phyloP scores from a whole-genome alignment of 2,113 vertebrate genomes.

The Hippocampus zosterae region DNA sequence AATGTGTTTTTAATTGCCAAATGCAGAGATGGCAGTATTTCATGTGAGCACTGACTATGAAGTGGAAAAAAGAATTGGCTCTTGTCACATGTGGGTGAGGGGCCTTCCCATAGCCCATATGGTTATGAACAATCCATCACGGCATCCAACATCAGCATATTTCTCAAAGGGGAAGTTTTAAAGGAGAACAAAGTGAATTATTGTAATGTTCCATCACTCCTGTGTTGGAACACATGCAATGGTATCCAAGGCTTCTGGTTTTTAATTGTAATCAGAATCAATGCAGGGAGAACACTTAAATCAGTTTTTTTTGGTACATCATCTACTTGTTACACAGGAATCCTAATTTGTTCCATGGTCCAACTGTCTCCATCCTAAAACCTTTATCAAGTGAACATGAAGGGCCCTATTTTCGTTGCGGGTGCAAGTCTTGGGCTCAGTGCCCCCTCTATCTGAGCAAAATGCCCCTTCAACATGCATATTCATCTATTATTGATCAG shows the following conservation, averaged over 20 bases:
- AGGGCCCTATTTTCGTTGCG: too few relatives aligned
- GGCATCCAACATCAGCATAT: conserved; percentile 36
- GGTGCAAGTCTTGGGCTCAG: too few relatives aligned
- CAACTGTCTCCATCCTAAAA: neutral
- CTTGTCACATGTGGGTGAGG: conserved; percentile 36
- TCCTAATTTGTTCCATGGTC: neutral
- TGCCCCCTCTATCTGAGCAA: too few relatives aligned
- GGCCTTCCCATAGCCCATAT: conserved; percentile 46
- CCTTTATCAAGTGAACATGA: neutral
- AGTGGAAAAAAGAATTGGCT: conserved; percentile 27
- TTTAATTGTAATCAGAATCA: neutral
- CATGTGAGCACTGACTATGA: conserved; percentile 37
- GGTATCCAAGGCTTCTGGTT: neutral
- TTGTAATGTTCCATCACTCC: neutral
- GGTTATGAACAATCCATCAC: conserved; percentile 31
- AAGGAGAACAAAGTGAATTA: neutral
- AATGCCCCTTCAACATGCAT: too few relatives aligned
- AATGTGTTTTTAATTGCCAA: conserved; percentile 27
- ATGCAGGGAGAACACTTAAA: neutral
- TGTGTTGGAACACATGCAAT: neutral
- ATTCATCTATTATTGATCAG: too few relatives aligned
- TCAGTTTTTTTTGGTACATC: neutral
- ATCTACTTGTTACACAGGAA: neutral
- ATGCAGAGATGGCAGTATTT: conserved; percentile 14
- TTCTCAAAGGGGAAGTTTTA: conserved; percentile 1